Evolutionary conservation across 2,888 invertebrate genomes (phyloP), one percentile per base, ranked within the genome.

Genomic region (Neoitamus cyanurus): DNA sequence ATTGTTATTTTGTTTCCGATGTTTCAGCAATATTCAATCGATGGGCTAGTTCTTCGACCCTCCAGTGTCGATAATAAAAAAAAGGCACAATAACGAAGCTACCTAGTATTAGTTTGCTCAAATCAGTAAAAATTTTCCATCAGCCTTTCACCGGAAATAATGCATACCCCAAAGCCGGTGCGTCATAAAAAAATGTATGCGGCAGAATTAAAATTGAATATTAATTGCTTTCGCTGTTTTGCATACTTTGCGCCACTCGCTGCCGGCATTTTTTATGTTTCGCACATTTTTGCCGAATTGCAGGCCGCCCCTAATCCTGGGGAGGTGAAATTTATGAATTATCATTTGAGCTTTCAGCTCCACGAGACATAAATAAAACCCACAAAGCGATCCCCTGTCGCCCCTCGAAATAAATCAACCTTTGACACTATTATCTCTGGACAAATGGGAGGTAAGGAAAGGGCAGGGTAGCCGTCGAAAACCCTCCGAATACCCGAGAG

Each of bases 351-450:
- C 73, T 20, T 36, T 20, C 73, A 73, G 2, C 36, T 73, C 34
- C 73, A 34, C 34, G 34, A 20, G 4, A 75, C 6, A 42, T 42
- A 42, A 75, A 75, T 42, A 42, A 75, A 75, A 42, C 34, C 75
- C 75, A 20, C 75, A 75, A 37, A 42, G 20, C 75, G 25, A 58
- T 58, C 28, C 34, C 20, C 9, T 34, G 15, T 73, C 31, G 34
- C 25, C 11, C 42, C 75, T 42, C 75, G 42, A 75, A 42, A 75
- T 37, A 75, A 75, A 75, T 75, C 37, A 75, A 75, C 42, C 75
- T 75, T 75, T 75, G 75, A 30, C 75, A 42, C 75, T 75, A 75
- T 37, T 75, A 75, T 75, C 75, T 75, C 42, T 25, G 75, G 28
- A 37, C 42, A 42, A 75, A 58, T 58, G 58, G 58, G 3, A 11